These are phyloP conservation scores for Amblyopsis hoosieri DNA, from an alignment of 2,797 vertebrate species.

Conservation along the genomic window DNA sequence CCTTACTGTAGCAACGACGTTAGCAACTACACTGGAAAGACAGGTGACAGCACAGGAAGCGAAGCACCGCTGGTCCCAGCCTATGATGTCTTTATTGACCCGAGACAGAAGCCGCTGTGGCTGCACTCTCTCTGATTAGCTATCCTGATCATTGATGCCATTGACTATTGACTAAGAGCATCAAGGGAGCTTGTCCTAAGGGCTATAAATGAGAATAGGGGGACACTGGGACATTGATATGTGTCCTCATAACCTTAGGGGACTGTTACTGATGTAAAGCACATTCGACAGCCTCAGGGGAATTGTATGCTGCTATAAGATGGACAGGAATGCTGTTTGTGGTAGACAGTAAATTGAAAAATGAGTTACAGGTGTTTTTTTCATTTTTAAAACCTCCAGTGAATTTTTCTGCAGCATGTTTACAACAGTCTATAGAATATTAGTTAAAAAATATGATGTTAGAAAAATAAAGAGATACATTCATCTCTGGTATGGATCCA, in stretches of 20 bases:
- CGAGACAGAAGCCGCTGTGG: constrained; percentile 46
- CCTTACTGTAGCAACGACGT: constrained; percentile 6
- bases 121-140: constrained; percentile 75
- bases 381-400: too few relatives aligned
- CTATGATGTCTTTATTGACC: constrained; percentile 66
- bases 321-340: too few relatives aligned
- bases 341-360: too few relatives aligned
- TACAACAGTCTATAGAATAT: too few relatives aligned
- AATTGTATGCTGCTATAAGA: too few relatives aligned
- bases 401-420: too few relatives aligned
- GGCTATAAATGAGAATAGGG: constrained; percentile 51
- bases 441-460: too few relatives aligned
- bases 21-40: not conserved
- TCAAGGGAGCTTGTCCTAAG: constrained; percentile 42
- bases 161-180: constrained; percentile 56
- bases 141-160: constrained; percentile 58
- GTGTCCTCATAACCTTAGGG: constrained; percentile 17
- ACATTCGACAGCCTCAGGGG: not conserved
- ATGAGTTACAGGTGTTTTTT: too few relatives aligned
- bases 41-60: constrained; percentile 23
- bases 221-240: constrained; percentile 51
- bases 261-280: constrained; percentile 35
- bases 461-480: too few relatives aligned
- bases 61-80: constrained; percentile 42
- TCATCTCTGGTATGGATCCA: too few relatives aligned